Evolutionary conservation across 1,140 invertebrate genomes (phyloP), one percentile per base, ranked within the genome.

Genomic region (Brachionus rubens): DNA sequence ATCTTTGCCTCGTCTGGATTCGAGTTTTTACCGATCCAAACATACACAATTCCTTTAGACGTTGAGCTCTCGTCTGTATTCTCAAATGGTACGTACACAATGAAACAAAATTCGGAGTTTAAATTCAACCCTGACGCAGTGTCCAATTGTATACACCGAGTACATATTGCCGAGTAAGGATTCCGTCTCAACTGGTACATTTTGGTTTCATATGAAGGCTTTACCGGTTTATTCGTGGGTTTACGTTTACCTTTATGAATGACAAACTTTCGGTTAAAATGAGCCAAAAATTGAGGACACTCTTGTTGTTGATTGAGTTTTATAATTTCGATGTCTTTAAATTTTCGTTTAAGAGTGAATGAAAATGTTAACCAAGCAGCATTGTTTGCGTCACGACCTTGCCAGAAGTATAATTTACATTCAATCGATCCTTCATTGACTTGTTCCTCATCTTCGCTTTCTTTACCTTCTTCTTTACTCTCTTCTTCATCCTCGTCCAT

Each of bases 311-410:
- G 81, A 40, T 62, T 62, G n/a, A 62, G 26, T 16, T 62, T 59
- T 4, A 76, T 48, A n/a, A 76, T 62, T 67, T 76, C 75, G n/a
- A 76, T 46, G 47, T 75, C 50, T 54, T 76, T 76, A n/a, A 76
- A 76, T 30, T 76, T 76, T 56, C 56, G 56, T 30, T 76, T 76
- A 76, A 82, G 90, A 85, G 91, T 91, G 85, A 99, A 99, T 0
- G 96, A 99, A 85, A 99, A 99, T 7, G 94, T 98, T 0, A 99
- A 87, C 96, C 96, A 99, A 21, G 96, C 96, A 94, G 98, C 98
- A 85, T 99, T 99, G 50, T 91, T 91, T 2, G 96, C 95, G 81
- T 96, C 91, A 78, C 96, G 86, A 0, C 95, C 94, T 87, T 99
- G 96, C 96, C 96, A 99, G 85, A 99, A 99, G 83, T 99, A 99